Base-by-base conservation (phyloP, 2,797 vertebrate species). In the Mareca penelope region DNA sequence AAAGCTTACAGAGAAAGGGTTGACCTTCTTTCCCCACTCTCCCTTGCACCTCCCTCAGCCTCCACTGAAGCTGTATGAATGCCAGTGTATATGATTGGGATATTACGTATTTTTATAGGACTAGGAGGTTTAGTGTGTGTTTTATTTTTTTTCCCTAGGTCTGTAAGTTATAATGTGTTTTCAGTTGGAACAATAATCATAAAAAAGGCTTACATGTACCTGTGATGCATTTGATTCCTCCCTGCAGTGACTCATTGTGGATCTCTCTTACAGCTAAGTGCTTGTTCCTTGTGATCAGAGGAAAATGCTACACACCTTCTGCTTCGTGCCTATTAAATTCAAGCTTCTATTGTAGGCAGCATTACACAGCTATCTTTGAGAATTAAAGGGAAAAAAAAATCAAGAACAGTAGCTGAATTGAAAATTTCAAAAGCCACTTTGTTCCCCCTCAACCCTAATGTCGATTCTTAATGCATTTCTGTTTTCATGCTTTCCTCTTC, bases 221-320 rank as follows among this genome's bases (percentile, higher is more conserved):
- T 93, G 90, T 94, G 93, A 97, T 97, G 85, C 93, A 92, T 97
- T 97, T 96, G 96, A 95, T 97, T 97, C 95, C 91, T 97, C 96
- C 94, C 96, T 95, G 96, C 96, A 94, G 97, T 96, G 96, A 96
- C 91, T 97, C 94, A 97, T 95, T 97, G 97, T 97, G 96, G 94
- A 95, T 96, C 96, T 90, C 95, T 96, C 88, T 96, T 93, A 95
- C 95, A 96, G 97, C 96, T 97, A 97, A 97, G 95, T 97, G 95
- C 96, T 96, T 95, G 84, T 97, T 97, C 91, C 94, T 96, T 96
- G 95, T 95, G 97, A 97, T 97, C 94, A 96, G 94, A 93, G 88
- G 88, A 97, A 96, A 97, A 96, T 89, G 95, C 95, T 97, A 84
- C 92, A 96, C 93, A 97, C 97, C 96, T 97, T 97, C 94, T 95